These are phyloP conservation scores for Ifrita kowaldi DNA, from an alignment of 2,113 vertebrate genomes.

Conservation along the genomic window DNA sequence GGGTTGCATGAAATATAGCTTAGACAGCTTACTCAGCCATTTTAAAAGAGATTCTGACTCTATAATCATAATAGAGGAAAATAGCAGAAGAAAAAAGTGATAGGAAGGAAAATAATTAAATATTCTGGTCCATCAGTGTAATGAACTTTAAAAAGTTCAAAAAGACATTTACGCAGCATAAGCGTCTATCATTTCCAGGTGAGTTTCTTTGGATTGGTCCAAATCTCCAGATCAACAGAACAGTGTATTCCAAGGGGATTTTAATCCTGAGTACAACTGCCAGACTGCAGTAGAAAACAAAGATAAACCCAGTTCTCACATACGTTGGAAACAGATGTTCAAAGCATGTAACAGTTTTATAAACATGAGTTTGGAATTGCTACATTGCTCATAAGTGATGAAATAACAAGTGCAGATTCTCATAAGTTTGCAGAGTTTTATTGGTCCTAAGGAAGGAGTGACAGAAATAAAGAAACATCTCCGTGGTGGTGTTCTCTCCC, in stretches of 20 bases:
- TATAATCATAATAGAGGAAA: not conserved
- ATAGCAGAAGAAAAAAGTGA: not conserved
- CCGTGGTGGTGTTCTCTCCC: not conserved
- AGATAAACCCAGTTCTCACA: not conserved
- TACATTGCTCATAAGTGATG: not conserved
- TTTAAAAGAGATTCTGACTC: not conserved
- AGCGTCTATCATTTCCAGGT: not conserved
- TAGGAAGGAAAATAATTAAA: not conserved
- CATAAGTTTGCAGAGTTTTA: not conserved
- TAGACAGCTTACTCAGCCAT: not conserved
- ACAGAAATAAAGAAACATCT: not conserved
- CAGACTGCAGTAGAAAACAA: not conserved
- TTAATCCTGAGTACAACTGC: not conserved
- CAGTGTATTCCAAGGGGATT: not conserved
- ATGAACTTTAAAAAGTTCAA: not conserved
- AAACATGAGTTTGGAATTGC: not conserved
- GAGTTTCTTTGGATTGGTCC: not conserved
- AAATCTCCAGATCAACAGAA: not conserved
- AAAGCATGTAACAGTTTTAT: not conserved
- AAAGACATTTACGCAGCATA: not conserved
- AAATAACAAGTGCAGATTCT: slow-evolving; percentile 8
- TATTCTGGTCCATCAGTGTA: not conserved
- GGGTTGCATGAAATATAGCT: not conserved
- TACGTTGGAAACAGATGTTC: slow-evolving; percentile 1
- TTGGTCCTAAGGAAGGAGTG: not conserved